phyloP scores from a whole-genome alignment of 1,140 invertebrate genomes.

The Paracyclopina nana region DNA sequence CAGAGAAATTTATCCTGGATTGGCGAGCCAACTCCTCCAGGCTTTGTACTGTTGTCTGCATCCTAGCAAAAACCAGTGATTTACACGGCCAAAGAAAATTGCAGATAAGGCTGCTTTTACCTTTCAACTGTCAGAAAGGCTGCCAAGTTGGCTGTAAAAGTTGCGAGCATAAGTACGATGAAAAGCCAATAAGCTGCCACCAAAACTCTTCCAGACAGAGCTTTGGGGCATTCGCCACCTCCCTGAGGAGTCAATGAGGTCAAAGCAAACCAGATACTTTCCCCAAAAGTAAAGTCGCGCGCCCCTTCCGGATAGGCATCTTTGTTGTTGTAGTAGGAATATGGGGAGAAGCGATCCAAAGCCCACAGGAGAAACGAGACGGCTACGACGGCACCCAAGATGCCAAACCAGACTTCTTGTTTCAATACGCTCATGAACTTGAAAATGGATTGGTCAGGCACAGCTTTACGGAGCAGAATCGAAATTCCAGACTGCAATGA shows the following conservation, averaged over 20 bases:
- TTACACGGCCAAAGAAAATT: neutral
- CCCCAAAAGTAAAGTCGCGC: conserved; percentile 14
- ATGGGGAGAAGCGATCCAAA: conserved; percentile 68
- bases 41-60: conserved; percentile 57
- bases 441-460: conserved; percentile 58
- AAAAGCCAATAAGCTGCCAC: conserved; percentile 84
- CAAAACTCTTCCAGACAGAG: conserved; percentile 54
- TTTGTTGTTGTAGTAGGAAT: conserved; percentile 56
- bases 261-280: conserved; percentile 81
- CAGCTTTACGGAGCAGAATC: conserved; percentile 61
- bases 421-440: conserved; percentile 79
- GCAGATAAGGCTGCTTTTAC: conserved; percentile 42
- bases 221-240: conserved; percentile 60
- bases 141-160: conserved; percentile 90
- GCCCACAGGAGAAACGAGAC: conserved; percentile 71
- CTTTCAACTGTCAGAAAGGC: conserved; percentile 87
- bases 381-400: conserved; percentile 53
- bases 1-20: conserved; percentile 77
- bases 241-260: conserved; percentile 81
- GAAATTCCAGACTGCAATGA: conserved; percentile 50
- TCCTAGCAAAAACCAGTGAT: conserved; percentile 1
- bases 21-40: conserved; percentile 66
- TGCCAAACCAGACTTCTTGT: conserved; percentile 68
- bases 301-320: conserved; percentile 48
- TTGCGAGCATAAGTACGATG: conserved; percentile 73